Base-by-base conservation (phyloP, 2,888 invertebrate genomes). In the Incurvaria masculella region DNA sequence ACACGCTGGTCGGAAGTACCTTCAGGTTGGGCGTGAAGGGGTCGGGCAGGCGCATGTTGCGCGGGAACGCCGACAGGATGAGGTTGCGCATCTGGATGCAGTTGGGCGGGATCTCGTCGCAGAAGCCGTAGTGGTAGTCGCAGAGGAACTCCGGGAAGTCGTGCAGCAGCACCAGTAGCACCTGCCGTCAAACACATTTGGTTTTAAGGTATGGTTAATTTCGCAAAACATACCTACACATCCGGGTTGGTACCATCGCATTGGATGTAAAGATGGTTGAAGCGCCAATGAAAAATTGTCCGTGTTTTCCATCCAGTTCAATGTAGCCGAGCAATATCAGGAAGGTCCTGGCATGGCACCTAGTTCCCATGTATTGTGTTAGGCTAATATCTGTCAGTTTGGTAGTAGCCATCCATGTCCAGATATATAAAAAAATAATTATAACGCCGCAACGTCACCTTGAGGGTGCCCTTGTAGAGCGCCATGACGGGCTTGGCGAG, bases 131-230 rank as follows among this genome's bases (percentile, higher is more conserved):
- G 69, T 99, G 97, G 70, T 97, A 98, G 68, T 99, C 99, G 71
- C 98, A 98, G 45, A 99, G 82, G 69, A 99, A 97, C 74, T 99
- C 99, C 0, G 99, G 99, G 69, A 99, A 99, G 68, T 99, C 99
- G 66, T 99, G 99, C 11, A 99, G 81, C 23, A 99, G 78, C 0
- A 99, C 97, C 38, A 99, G 80, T 45, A 99, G 80, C 8, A 99
- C 95, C 33, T 33, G 33, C 14, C 33, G 14, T 3, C 11, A 14
- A 33, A 8, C 8, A 33, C 33, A 33, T 33, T n/a, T n/a, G n/a
- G n/a, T n/a, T n/a, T n/a, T n/a, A n/a, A n/a, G 33, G 33, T 33
- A 33, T 8, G 33, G 33, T 33, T 33, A 8, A 33, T n/a, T n/a
- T n/a, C n/a, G n/a, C n/a, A n/a, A n/a, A n/a, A n/a, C n/a, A n/a